Evolutionary conservation across 2,113 vertebrate species (phyloP), one percentile per base, ranked within the genome.

Genomic region (Rhinopomastus cyanomelas): DNA sequence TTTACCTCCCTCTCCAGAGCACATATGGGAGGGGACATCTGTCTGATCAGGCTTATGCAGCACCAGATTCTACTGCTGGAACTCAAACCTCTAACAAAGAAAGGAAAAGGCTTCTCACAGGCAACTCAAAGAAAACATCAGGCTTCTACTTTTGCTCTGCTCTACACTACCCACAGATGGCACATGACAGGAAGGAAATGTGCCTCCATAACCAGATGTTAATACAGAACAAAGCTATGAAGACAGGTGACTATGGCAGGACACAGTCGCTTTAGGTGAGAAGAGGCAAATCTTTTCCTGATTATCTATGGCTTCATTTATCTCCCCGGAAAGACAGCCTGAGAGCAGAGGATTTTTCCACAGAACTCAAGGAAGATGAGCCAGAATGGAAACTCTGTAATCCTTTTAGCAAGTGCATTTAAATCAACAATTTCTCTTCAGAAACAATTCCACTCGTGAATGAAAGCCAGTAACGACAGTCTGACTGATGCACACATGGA

Each of bases 381-480:
- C 32, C 44, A 89, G 53, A 89, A 77, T 37, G 36, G 68, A 82
- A 93, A 81, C 56, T 72, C 55, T 22, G 39, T 81, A 88, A 85
- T 85, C 49, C 68, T 68, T 64, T 39, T 57, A 72, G 39, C 46
- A 85, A 32, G 49, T 57, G 39, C 61, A 60, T 53, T 89, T 77
- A 91, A 88, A 78, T 81, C 60, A 90, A 78, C 53, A 19, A 12
- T 17, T 26, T 71, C 88, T 87, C 60, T 57, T 2, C 20, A 56
- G 57, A 84, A 91, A 76, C 76, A 90, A 88, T 88, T 92, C 75
- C 82, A 78, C 46, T 88, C 30, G 30, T 49, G 68, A 94, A 89
- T 59, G 85, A 91, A 88, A 84, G 76, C 91, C 74, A 90, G 25
- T 91, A 93, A 94, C 4, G 68, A 75, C 85, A 85, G 36, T 42